phyloP scores from a whole-genome alignment of 2,113 vertebrate species.

The Phainopepla nitens region DNA sequence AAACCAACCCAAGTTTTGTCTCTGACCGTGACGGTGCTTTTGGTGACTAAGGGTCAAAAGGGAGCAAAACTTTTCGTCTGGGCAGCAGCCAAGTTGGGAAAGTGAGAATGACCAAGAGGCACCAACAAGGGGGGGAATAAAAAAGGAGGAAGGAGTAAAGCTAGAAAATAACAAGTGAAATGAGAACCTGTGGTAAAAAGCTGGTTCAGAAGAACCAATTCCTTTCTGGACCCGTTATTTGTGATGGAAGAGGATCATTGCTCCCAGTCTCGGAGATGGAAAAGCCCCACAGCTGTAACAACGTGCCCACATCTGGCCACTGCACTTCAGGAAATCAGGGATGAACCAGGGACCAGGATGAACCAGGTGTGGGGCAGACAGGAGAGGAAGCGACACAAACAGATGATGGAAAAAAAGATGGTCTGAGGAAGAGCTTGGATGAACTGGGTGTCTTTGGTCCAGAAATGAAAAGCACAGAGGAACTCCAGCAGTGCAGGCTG shows the following conservation, averaged over 20 bases:
- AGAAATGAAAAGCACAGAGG: not conserved
- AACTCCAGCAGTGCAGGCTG: not conserved
- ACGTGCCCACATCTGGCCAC: not conserved
- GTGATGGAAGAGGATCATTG: not conserved
- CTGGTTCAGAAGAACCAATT: not conserved
- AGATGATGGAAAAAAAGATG: not conserved
- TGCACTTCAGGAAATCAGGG: not conserved
- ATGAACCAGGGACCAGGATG: too few relatives aligned
- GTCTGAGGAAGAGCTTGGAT: not conserved
- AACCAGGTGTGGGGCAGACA: not conserved
- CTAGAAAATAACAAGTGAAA: not conserved
- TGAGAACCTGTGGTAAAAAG: not conserved
- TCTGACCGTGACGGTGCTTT: not conserved
- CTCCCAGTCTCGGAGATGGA: not conserved
- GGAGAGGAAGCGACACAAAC: not conserved
- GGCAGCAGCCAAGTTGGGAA: accelerated
- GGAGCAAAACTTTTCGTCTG: not conserved
- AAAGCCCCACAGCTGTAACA: not conserved
- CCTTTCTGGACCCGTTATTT: not conserved
- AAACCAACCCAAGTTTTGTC: not conserved
- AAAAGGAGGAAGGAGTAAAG: not conserved
- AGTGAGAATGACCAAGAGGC: not conserved
- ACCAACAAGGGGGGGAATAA: not conserved
- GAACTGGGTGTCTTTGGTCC: not conserved
- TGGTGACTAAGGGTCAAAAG: not conserved